Conservation (phyloP, 1,140 invertebrate species). For the Frieseomelitta varia region DNA sequence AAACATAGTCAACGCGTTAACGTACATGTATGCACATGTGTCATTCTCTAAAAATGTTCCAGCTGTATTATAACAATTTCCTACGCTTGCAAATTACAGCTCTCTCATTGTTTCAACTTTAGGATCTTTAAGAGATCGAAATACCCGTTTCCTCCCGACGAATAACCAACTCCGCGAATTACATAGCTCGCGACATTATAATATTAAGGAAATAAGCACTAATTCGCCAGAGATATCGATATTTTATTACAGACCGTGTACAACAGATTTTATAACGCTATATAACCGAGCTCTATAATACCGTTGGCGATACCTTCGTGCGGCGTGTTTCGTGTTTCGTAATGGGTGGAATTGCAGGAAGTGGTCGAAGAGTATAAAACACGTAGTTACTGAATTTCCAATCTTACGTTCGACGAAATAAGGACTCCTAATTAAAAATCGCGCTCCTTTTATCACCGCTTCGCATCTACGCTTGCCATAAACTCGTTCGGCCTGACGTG, state of each 20-base stretch:
- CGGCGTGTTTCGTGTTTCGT: not conserved
- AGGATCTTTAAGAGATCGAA: too few species aligned
- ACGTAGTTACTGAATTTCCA: not conserved
- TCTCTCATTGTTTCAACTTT: too few species aligned
- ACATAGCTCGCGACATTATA: too few species aligned
- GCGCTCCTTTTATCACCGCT: not conserved
- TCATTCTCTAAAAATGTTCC: too few species aligned
- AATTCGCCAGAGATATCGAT: too few species aligned
- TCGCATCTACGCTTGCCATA: not conserved
- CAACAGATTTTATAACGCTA: not conserved
- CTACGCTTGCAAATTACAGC: too few species aligned
- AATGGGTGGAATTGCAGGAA: not conserved
- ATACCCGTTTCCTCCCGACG: too few species aligned
- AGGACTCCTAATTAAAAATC: not conserved
- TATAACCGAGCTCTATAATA: not conserved
- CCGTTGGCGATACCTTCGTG: not conserved
- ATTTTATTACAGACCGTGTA: not conserved
- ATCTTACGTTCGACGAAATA: not conserved
- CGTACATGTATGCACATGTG: too few species aligned
- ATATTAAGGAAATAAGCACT: too few species aligned
- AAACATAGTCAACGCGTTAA: too few species aligned
- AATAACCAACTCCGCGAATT: too few species aligned
- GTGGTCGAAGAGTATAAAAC: not conserved
- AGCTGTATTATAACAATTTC: too few species aligned
- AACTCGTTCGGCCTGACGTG: not conserved